Conservation (phyloP, 2,797 vertebrate species). For the Vultur gryphus region DNA sequence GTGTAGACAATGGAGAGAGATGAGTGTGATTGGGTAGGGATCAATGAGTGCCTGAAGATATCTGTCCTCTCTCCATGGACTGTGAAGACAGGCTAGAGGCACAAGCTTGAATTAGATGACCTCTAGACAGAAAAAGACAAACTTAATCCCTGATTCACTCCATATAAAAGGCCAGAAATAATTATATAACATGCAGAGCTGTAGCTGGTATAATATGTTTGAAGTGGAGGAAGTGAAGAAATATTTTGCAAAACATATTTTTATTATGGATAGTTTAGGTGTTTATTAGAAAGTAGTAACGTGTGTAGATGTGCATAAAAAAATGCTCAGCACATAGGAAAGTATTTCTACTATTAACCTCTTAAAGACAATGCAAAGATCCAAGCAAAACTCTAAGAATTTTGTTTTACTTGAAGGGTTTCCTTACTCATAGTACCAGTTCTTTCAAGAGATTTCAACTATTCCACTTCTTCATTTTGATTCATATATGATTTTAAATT, state of each 20-base stretch:
- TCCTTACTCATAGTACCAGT: neutral
- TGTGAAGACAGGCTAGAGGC: neutral
- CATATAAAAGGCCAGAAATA: neutral
- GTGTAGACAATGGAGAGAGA: neutral
- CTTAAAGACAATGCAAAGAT: neutral
- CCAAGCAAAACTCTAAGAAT: neutral
- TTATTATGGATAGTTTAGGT: neutral
- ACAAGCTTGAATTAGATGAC: neutral
- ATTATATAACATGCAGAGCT: neutral
- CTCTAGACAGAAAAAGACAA: neutral
- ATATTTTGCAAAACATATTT: neutral
- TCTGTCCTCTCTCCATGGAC: neutral
- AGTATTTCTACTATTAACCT: neutral
- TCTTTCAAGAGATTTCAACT: neutral
- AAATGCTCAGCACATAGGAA: neutral
- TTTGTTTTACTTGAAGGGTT: neutral
- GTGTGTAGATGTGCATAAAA: neutral
- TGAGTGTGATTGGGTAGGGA: neutral
- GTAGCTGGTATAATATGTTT: neutral
- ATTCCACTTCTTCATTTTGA: neutral
- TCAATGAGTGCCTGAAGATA: neutral
- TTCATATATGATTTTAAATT: neutral
- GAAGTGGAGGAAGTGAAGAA: neutral
- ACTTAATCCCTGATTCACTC: neutral
- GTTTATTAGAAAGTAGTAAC: neutral